These are phyloP conservation scores for Coptodon rendalli DNA, from an alignment of 2,113 vertebrate genomes.

Conservation along the genomic window DNA sequence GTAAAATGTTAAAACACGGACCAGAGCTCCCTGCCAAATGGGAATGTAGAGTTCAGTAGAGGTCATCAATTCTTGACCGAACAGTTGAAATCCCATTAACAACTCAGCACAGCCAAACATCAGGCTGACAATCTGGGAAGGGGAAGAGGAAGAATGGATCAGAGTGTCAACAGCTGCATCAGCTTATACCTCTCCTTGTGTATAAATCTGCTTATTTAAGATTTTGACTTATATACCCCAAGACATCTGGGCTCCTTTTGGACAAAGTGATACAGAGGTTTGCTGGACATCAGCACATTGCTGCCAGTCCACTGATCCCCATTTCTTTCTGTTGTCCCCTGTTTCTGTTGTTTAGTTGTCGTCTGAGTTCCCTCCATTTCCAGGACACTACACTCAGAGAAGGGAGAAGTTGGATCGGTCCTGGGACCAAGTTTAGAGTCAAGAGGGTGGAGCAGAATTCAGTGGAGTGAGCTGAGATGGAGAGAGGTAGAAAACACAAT, in stretches of 20 bases:
- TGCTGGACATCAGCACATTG: not conserved
- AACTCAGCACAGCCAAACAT: conserved; percentile 51
- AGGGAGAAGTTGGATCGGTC: conserved; percentile 81
- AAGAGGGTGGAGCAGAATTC: conserved; percentile 78
- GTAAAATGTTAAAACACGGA: not conserved
- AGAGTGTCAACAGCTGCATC: too few species aligned
- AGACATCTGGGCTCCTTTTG: conserved; percentile 34
- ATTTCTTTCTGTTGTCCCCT: not conserved
- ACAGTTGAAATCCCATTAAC: conserved; percentile 35
- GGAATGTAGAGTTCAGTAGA: not conserved
- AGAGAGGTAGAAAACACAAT: not conserved
- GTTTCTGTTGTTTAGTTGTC: too few species aligned
- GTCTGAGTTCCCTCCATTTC: conserved; percentile 25
- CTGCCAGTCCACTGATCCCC: not conserved
- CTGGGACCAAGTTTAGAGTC: conserved; percentile 75
- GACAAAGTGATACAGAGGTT: conserved; percentile 58
- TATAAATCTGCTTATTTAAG: not conserved
- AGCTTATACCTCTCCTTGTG: not conserved
- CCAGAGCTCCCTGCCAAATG: conserved; percentile 53
- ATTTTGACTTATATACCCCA: conserved; percentile 22
- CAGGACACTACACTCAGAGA: conserved; percentile 42
- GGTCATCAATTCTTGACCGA: rapidly evolving
- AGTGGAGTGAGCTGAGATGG: conserved; percentile 71
- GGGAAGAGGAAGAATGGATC: not conserved
- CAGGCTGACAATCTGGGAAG: conserved; percentile 36